phyloP scores from a whole-genome alignment of 2,113 vertebrate species.

The Catharus minimus region DNA sequence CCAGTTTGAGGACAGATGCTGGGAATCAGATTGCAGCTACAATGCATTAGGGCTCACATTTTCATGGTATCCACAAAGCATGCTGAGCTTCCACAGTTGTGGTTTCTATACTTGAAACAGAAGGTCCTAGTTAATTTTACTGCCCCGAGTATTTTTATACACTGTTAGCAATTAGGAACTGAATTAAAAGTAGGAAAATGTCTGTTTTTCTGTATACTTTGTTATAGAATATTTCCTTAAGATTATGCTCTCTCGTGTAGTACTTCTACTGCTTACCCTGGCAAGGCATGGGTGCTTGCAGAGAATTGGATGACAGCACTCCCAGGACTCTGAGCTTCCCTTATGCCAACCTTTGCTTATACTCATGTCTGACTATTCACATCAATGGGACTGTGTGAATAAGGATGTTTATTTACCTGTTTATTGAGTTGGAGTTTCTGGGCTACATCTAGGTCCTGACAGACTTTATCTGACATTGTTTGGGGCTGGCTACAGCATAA shows the following conservation, averaged over 20 bases:
- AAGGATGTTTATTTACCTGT: neutral
- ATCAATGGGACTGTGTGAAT: neutral
- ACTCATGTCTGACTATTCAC: neutral
- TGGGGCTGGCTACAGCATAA: neutral
- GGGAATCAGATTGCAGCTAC: conserved; percentile 58
- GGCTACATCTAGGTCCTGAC: neutral
- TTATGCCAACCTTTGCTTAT: neutral
- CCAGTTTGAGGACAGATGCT: conserved; percentile 38
- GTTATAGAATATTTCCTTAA: conserved; percentile 24
- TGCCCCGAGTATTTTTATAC: conserved; percentile 16
- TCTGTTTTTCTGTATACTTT: conserved; percentile 24
- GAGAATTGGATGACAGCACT: neutral
- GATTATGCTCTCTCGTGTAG: neutral
- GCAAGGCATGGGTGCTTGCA: neutral
- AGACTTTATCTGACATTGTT: neutral
- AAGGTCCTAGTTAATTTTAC: conserved; percentile 49
- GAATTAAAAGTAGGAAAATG: conserved; percentile 27
- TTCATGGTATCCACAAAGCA: conserved; percentile 38
- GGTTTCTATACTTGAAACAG: conserved; percentile 60
- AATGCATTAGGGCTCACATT: neutral
- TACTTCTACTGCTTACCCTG: neutral
- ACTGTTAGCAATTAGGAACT: conserved; percentile 42
- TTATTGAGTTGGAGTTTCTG: neutral
- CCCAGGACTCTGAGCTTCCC: neutral
- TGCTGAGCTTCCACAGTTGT: conserved; percentile 55